Evolutionary conservation across 2,113 vertebrate genomes (phyloP).

Genomic region (Tautogolabrus adspersus): DNA sequence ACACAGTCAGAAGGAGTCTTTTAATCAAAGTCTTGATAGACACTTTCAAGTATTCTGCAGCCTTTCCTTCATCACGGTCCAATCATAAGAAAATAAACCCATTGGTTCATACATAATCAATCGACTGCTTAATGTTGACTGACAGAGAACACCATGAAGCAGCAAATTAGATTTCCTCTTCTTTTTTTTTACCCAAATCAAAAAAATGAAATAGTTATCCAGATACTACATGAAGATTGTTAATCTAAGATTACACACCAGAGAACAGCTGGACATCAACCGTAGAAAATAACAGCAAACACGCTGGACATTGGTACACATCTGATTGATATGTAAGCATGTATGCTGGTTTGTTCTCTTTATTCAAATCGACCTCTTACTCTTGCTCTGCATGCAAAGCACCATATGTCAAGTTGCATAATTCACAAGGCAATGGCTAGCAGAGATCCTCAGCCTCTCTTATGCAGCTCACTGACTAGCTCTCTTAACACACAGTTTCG

Average conservation of each 20-base stretch:
- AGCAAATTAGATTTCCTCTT: constrained; percentile 21
- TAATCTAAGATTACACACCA: background rate
- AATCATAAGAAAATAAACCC: too few species aligned
- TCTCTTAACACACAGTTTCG: too few species aligned
- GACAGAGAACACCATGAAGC: too few species aligned
- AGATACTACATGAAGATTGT: background rate
- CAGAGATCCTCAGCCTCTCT: background rate
- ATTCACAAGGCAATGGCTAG: constrained; percentile 23
- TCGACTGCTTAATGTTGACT: too few species aligned
- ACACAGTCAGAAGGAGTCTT: too few species aligned
- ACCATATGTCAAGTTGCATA: constrained; percentile 35
- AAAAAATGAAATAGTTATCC: background rate
- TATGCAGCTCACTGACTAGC: background rate
- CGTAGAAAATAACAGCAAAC: too few species aligned
- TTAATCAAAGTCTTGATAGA: too few species aligned
- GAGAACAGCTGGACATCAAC: background rate
- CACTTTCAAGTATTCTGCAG: too few species aligned
- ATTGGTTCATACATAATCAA: too few species aligned
- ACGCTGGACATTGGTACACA: too few species aligned
- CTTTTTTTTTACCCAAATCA: background rate
- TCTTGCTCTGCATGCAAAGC: constrained; percentile 29
- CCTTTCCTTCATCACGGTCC: too few species aligned
- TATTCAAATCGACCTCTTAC: constrained; percentile 27
- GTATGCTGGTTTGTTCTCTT: background rate
- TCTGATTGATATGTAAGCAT: background rate